These are phyloP conservation scores for Bubalus kerabau DNA, from an alignment of 2,113 vertebrate genomes.

Conservation along the genomic window DNA sequence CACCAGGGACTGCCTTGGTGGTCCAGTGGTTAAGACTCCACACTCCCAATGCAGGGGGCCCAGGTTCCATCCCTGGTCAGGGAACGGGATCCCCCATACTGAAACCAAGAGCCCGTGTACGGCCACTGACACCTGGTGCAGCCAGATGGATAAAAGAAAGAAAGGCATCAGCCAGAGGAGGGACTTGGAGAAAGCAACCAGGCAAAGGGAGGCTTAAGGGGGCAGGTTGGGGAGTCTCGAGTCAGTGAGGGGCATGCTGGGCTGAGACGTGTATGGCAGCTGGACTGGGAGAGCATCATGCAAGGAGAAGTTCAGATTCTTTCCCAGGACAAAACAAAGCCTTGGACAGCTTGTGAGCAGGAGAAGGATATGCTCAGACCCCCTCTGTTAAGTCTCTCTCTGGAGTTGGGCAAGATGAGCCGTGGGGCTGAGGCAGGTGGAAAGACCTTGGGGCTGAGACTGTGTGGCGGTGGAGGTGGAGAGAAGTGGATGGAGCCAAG, in stretches of 20 bases:
- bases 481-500: not conserved
- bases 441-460: not conserved
- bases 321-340: not conserved
- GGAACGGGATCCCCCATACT: not conserved
- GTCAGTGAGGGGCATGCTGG: not conserved
- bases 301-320: not conserved
- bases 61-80: not conserved
- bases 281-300: not conserved
- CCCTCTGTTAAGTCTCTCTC: not conserved
- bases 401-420: not conserved
- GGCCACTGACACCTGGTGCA: not conserved
- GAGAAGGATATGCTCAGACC: not conserved
- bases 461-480: not conserved
- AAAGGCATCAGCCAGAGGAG: not conserved
- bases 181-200: not conserved
- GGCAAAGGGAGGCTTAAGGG: not conserved
- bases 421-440: not conserved
- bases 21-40: not conserved
- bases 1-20: not conserved
- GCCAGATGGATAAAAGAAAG: not conserved
- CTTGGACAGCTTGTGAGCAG: not conserved
- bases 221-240: not conserved
- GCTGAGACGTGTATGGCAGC: not conserved
- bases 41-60: not conserved
- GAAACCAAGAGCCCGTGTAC: not conserved